phyloP scores from a whole-genome alignment of 2,888 invertebrate species.

The Xestia xanthographa region DNA sequence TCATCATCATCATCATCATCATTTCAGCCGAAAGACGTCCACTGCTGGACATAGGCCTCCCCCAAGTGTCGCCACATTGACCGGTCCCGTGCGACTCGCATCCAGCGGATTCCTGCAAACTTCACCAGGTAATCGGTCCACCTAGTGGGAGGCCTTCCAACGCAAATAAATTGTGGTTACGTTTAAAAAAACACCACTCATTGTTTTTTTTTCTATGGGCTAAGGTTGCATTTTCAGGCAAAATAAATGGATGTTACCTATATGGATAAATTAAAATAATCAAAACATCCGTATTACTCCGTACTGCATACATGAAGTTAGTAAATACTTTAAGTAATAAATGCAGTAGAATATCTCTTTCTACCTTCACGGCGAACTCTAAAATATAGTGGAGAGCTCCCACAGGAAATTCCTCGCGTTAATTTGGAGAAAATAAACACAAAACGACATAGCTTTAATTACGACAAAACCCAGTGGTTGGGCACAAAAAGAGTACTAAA shows the following conservation, averaged over 20 bases:
- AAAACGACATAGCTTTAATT: constrained; percentile 63
- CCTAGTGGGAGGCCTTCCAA: too few species aligned
- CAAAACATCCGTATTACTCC: not conserved
- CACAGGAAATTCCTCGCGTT: constrained; percentile 52
- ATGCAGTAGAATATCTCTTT: constrained; percentile 33
- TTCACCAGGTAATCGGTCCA: too few species aligned
- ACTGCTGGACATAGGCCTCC: too few species aligned
- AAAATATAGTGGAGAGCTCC: constrained; percentile 42
- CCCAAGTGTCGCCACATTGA: too few species aligned
- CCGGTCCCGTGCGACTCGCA: too few species aligned
- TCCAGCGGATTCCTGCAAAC: too few species aligned
- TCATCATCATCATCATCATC: too few species aligned
- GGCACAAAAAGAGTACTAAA: constrained; percentile 60
- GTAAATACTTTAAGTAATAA: constrained; percentile 8
- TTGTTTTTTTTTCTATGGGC: too few species aligned
- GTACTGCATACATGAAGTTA: not conserved
- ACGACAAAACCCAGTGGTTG: constrained; percentile 58
- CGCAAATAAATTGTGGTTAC: not conserved
- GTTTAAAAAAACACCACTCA: too few species aligned
- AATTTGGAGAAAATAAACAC: constrained; percentile 63
- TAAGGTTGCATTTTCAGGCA: too few species aligned
- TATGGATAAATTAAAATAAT: not conserved
- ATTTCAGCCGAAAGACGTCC: too few species aligned
- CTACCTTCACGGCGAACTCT: constrained; percentile 27
- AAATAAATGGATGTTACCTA: too few species aligned